Evolutionary conservation across 2,797 vertebrate genomes (phyloP).

Genomic region (Nyctalus aviator): DNA sequence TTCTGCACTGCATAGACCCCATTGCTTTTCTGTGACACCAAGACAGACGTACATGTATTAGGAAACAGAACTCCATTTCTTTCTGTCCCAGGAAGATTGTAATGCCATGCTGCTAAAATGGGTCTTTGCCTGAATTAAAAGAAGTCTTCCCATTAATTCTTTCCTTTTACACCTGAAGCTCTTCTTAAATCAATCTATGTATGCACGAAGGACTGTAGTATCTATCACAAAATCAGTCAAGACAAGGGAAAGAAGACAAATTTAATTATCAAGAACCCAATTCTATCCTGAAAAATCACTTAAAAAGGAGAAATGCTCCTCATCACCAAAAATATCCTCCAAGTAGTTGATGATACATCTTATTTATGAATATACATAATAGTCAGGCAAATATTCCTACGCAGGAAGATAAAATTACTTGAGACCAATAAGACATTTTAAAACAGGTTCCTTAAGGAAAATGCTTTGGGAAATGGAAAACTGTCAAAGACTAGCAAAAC

Average conservation of each 20-base stretch:
- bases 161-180: neutral
- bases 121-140: slow-evolving; percentile 3
- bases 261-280: neutral
- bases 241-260: neutral
- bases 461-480: slow-evolving; percentile 23
- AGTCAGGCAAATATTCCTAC: slow-evolving; percentile 2
- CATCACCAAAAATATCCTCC: slow-evolving; percentile 34
- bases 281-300: neutral
- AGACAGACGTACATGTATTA: neutral
- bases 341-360: neutral
- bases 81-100: neutral
- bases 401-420: neutral
- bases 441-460: slow-evolving; percentile 11
- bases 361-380: neutral
- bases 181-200: neutral
- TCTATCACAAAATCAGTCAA: neutral
- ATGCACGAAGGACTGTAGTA: neutral
- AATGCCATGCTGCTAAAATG: neutral
- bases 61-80: neutral
- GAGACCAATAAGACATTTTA: slow-evolving; percentile 22
- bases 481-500: neutral
- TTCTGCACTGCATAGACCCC: neutral
- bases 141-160: slow-evolving; percentile 11
- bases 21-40: neutral
- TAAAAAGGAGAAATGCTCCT: slow-evolving; percentile 20